Base-by-base conservation (phyloP, 2,888 invertebrate species). In the Dryocosmus kuriphilus region DNA sequence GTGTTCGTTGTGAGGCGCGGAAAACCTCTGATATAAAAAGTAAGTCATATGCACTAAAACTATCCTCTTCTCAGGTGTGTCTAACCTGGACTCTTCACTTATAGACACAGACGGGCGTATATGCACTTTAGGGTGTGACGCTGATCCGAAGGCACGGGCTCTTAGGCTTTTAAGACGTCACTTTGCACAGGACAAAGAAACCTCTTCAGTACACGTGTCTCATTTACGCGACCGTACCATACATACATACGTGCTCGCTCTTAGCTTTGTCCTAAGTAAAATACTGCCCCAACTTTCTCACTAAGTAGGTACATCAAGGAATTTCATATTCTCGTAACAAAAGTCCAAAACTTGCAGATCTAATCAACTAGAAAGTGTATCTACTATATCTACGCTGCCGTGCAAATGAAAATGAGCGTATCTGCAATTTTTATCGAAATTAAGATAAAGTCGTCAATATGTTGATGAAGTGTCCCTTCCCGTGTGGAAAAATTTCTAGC, bases 91-190 rank as follows among this genome's bases (percentile, higher is more conserved):
- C 35, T 63, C 32, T 65, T 51, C 51, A 51, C 51, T 8, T 67
- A 67, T 41, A 46, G 46, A 67, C 41, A 46, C 46, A 67, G 27
- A 61, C 30, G 67, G 67, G 67, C 61, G 35, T 67, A 22, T 35
- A 67, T 60, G 67, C 75, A 76, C 74, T 77, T 76, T 55, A 63
- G 63, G 65, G 63, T 75, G 63, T 73, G 75, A 77, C 73, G 65
- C 65, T 79, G 77, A 77, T 77, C 75, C 75, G 57, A 74, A 79
- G 67, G 57, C 77, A 74, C 71, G 74, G 65, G 57, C 79, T 79
- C 79, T 77, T 75, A 77, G 74, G 46, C 77, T 79, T 74, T 77
- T 77, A 79, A 79, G 79, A 71, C 74, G 76, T 80, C 77, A 77
- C 80, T 77, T 80, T 32, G 41, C 76, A 51, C 55, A 63, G 74